phyloP scores from a whole-genome alignment of 2,113 vertebrate genomes.

The Python bivittatus region DNA sequence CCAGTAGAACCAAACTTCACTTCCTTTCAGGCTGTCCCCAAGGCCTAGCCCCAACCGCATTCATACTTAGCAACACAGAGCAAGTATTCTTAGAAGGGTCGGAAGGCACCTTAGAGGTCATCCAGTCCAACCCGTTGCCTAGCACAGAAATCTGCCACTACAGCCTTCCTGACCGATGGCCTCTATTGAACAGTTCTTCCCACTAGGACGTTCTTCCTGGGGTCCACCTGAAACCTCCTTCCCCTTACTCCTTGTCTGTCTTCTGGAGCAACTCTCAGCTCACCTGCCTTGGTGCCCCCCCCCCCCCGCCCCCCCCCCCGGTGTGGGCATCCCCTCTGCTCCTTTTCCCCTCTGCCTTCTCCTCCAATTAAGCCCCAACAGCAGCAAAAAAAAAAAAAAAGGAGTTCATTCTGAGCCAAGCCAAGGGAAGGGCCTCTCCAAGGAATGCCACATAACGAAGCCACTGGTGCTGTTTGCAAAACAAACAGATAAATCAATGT shows the following conservation, averaged over 20 bases:
- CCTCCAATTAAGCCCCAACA: background rate
- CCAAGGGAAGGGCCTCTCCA: conserved; percentile 50
- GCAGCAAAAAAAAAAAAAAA: background rate
- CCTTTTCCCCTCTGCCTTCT: background rate
- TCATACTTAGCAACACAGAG: no score
- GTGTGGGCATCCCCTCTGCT: background rate
- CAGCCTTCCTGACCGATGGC: no score
- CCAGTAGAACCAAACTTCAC: no score
- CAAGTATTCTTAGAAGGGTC: no score
- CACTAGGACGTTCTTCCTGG: background rate
- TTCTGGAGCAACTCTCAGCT: background rate
- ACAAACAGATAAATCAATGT: conserved; percentile 80
- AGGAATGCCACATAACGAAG: conserved; percentile 62
- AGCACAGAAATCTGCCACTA: no score
- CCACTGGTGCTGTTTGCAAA: conserved; percentile 67
- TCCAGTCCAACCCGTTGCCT: no score
- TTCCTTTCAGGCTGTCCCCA: no score
- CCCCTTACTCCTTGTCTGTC: background rate
- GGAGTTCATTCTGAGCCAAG: conserved; percentile 61
- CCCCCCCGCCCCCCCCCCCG: no score
- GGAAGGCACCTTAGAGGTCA: no score
- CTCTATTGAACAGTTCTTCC: no score
- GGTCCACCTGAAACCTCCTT: background rate
- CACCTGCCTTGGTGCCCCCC: background rate
- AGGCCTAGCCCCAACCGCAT: no score